phyloP scores from a whole-genome alignment of 2,113 vertebrate species.

The Murina feae region DNA sequence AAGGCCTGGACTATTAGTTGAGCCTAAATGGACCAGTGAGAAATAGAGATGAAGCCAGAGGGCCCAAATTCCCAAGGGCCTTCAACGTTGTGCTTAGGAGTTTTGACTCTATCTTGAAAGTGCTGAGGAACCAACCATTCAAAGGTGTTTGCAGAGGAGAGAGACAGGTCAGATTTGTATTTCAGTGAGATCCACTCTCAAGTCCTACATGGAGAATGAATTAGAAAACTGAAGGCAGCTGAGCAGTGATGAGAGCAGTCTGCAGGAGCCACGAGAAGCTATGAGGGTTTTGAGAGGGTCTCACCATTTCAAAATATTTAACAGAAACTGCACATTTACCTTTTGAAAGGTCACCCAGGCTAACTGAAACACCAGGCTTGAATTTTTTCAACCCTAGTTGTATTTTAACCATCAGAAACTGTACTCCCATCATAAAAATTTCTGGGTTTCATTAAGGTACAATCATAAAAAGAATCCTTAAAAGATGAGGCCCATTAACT shows the following conservation, averaged over 20 bases:
- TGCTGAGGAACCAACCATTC: background rate
- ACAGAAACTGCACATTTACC: background rate
- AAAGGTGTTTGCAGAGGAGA: background rate
- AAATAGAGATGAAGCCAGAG: background rate
- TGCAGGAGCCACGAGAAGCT: background rate
- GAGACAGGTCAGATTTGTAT: background rate
- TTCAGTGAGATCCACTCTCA: background rate
- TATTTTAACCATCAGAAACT: background rate
- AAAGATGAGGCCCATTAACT: background rate
- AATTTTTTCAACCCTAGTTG: background rate
- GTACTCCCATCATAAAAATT: background rate
- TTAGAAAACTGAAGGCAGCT: background rate
- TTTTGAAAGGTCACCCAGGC: background rate
- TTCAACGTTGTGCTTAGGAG: background rate
- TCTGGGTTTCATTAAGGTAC: conserved; percentile 5
- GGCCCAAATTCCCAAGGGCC: background rate
- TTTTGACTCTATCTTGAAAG: conserved; percentile 11
- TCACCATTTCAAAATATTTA: background rate
- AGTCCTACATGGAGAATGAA: background rate
- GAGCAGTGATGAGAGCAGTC: background rate
- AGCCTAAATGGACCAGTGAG: background rate
- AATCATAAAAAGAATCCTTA: conserved; percentile 24
- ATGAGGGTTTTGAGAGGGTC: background rate
- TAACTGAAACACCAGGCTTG: background rate
- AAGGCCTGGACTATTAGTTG: background rate